A percentile compares a stretch with the other conserved stretches of the same genome.
phyloP scores from a whole-genome alignment of 2,797 vertebrate genomes.

The Schizopygopsis malacanthus region DNA sequence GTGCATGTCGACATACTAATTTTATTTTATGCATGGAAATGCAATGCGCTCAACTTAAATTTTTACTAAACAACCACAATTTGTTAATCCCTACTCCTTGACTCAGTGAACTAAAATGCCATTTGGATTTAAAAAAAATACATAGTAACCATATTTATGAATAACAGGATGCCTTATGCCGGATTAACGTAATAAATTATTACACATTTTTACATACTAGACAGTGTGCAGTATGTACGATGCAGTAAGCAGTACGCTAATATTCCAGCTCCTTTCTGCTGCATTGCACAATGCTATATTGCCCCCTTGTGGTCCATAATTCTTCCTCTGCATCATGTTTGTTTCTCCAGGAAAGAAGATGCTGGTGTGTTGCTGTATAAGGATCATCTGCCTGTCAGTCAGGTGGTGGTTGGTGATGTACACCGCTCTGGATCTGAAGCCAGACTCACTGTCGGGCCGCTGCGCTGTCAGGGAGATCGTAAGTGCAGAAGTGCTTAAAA shows the following conservation, averaged over 20 bases:
- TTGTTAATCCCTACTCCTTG: not conserved
- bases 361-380: constrained; percentile 91
- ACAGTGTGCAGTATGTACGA: not conserved
- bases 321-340: not conserved
- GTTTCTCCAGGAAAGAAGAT: constrained; percentile 87
- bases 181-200: not conserved
- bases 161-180: too few relatives aligned
- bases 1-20: not conserved
- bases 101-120: not conserved
- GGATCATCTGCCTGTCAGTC: constrained; percentile 91
- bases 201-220: not conserved
- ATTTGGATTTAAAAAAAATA: not conserved
- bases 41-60: not conserved
- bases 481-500: constrained; percentile 70
- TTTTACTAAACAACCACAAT: not conserved
- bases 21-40: not conserved
- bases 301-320: constrained; percentile 46
- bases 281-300: not conserved
- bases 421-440: constrained; percentile 90
- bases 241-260: not conserved
- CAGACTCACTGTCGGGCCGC: constrained; percentile 88
- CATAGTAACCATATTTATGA: not conserved
- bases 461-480: constrained; percentile 94
- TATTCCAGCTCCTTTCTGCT: not conserved
- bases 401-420: constrained; percentile 89